Conservation (phyloP, 1,140 invertebrate species). For the Nomia melanderi region DNA sequence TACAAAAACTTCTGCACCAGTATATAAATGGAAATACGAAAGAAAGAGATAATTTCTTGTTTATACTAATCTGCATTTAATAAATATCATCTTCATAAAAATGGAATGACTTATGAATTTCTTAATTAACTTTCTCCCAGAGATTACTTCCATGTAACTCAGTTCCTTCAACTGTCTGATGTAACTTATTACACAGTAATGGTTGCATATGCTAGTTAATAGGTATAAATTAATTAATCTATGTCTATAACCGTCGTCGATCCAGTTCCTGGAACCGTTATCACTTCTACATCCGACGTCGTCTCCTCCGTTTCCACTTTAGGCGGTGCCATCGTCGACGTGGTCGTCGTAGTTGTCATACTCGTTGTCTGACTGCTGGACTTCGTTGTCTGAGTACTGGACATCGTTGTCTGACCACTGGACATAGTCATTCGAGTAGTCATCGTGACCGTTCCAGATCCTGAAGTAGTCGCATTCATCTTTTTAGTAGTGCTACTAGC, state of each 20-base stretch:
- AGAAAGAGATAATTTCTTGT: slow-evolving; percentile 83
- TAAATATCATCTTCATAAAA: not conserved
- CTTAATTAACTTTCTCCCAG: not conserved
- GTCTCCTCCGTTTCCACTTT: slow-evolving; percentile 15
- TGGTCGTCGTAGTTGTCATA: slow-evolving; percentile 14
- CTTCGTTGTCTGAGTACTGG: no score
- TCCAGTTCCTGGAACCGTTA: not conserved
- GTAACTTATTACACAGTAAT: no score
- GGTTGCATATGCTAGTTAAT: no score
- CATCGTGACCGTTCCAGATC: slow-evolving; percentile 1
- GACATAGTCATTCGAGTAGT: not conserved
- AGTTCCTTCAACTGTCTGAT: not conserved
- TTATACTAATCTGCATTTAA: not conserved
- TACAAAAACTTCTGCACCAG: slow-evolving; percentile 87
- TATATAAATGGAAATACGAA: slow-evolving; percentile 93
- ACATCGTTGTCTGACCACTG: not conserved
- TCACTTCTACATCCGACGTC: slow-evolving; percentile 12
- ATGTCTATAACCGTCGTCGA: not conserved
- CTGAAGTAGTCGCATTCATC: slow-evolving; percentile 13
- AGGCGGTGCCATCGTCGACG: not conserved
- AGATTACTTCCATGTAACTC: not conserved
- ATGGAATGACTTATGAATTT: not conserved
- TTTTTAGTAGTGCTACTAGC: not conserved
- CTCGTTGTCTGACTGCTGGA: not conserved
- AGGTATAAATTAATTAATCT: slow-evolving; percentile 33